Conservation (phyloP, 2,888 invertebrate genomes). For the Acronicta alni region DNA sequence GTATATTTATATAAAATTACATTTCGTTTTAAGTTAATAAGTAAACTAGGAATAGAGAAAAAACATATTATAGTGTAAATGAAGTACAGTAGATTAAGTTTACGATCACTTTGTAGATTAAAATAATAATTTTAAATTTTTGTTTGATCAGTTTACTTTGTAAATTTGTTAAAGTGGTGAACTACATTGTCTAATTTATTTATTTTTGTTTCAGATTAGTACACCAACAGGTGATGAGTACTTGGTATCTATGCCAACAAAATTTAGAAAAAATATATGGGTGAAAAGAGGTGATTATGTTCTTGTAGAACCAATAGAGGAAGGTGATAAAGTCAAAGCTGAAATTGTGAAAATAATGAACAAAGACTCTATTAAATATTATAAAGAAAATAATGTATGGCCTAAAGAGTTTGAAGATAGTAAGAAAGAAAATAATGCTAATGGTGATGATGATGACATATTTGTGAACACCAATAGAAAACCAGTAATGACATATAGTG, state of each 20-base stretch:
- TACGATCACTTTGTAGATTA: no score
- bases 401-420: slow-evolving; percentile 80
- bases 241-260: slow-evolving; percentile 98
- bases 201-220: slow-evolving; percentile 84
- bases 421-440: slow-evolving; percentile 67
- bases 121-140: no score
- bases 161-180: no score
- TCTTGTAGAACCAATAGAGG: slow-evolving; percentile 96
- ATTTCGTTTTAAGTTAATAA: no score
- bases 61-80: no score
- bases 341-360: slow-evolving; percentile 95
- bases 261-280: slow-evolving; percentile 97
- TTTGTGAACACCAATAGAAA: slow-evolving; percentile 90
- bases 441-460: slow-evolving; percentile 85
- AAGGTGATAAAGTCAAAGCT: slow-evolving; percentile 98
- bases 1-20: no score
- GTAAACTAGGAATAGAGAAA: no score
- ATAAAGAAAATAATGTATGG: slow-evolving; percentile 88
- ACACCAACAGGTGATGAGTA: slow-evolving; percentile 91
- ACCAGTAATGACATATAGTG: slow-evolving; percentile 67
- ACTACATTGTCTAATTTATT: neutral
- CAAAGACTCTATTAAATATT: slow-evolving; percentile 91
- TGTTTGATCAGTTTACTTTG: no score
- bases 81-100: no score
- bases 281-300: slow-evolving; percentile 97